Evolutionary conservation across 2,888 invertebrate genomes (phyloP), one percentile per base, ranked within the genome.

Genomic region (Orchesellides sinensis): DNA sequence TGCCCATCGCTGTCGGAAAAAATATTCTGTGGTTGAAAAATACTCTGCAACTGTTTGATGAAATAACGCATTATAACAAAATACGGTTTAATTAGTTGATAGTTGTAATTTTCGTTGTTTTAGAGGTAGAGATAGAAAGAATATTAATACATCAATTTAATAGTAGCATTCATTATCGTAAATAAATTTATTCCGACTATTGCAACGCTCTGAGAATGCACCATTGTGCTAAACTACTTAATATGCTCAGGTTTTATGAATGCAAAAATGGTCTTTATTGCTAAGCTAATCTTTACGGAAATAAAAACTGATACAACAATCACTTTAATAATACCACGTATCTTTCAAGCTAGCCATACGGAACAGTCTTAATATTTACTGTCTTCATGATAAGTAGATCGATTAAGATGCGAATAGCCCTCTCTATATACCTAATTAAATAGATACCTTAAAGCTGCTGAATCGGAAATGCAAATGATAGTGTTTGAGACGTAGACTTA

Each of bases 331-430:
- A n/a, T 2, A 56, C 21, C 35, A 63, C 63, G 40, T 40, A 12
- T 12, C 19, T 40, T 40, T 35, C 5, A 63, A 63, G 40, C 40
- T 21, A 35, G 21, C 40, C 23, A 40, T 35, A 40, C 21, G 27
- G 59, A 59, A 59, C 27, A 59, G n/a, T 23, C 52, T 29, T 59
- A n/a, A 10, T n/a, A n/a, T 59, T 1, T 59, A 29, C 12, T 32
- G 40, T n/a, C 63, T 63, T 40, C 63, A 12, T 63, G 63, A 63
- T 63, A n/a, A n/a, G n/a, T n/a, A 29, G 63, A 63, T 63, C 63
- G 40, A 63, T 63, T 63, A 63, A 63, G 63, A 63, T 56, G 35
- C 63, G 63, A 63, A 63, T 40, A 35, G 40, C 59, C 32, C 63
- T 63, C n/a, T 40, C 14, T 40, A 8, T 1, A 40, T n/a, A 40